Percentiles rank a stretch among this genome's conserved stretches.
phyloP scores from a whole-genome alignment of 2,113 vertebrate genomes.

The Catharus minimus region DNA sequence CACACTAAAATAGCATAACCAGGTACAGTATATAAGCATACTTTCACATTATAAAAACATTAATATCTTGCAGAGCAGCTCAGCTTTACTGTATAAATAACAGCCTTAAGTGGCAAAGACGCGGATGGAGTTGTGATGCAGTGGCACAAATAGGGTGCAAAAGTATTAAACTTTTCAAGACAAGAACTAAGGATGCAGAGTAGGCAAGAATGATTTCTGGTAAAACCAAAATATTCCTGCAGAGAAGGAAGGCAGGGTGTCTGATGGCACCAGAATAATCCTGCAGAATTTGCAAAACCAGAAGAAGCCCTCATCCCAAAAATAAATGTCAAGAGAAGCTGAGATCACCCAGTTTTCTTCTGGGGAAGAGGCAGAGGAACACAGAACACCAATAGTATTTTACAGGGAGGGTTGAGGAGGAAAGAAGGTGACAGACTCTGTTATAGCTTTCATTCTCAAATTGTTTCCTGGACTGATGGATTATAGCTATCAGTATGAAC shows the following conservation, averaged over 20 bases:
- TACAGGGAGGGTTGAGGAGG: not conserved
- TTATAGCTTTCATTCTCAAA: not conserved
- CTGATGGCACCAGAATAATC: slow-evolving; percentile 39
- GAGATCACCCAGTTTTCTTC: not conserved
- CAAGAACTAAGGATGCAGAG: not conserved
- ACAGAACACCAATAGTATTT: not conserved
- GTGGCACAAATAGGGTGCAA: not conserved
- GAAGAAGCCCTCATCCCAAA: slow-evolving; percentile 23
- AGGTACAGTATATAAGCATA: not conserved
- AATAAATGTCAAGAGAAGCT: slow-evolving; percentile 29
- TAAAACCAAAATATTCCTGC: slow-evolving; percentile 54
- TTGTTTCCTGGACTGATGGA: not conserved
- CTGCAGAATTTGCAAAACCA: slow-evolving; percentile 40
- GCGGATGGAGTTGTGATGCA: not conserved
- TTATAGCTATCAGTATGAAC: not conserved
- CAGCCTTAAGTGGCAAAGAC: not conserved
- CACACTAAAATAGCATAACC: not conserved
- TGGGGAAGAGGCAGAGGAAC: not conserved
- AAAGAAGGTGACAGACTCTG: not conserved
- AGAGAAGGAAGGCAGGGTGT: slow-evolving; percentile 1
- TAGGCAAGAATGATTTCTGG: slow-evolving; percentile 14
- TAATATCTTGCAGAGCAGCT: not conserved
- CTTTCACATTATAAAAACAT: not conserved
- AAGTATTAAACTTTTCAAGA: not conserved
- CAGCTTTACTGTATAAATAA: not conserved